Conservation (phyloP, 2,113 vertebrate species). For the Terrapene triunguis region DNA sequence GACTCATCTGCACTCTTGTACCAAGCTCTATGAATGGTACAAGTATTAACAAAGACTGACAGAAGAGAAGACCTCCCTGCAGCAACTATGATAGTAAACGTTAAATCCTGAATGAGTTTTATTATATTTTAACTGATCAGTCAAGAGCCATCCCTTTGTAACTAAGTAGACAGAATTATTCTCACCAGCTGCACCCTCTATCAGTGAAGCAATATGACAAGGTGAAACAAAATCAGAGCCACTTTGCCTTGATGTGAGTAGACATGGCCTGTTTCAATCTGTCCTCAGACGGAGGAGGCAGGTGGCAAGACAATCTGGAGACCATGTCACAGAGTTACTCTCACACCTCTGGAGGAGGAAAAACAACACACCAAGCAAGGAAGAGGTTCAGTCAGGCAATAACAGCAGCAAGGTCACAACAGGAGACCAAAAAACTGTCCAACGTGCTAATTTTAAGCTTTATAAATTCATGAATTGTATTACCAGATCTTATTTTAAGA, state of each 20-base stretch:
- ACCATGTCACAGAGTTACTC: background rate
- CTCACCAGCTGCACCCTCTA: conserved; percentile 4
- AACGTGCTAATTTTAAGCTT: background rate
- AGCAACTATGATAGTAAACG: background rate
- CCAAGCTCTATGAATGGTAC: background rate
- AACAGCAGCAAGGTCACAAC: background rate
- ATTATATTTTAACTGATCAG: background rate
- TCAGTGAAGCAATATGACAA: background rate
- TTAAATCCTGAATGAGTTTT: conserved; percentile 30
- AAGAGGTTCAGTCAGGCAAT: conserved; percentile 1
- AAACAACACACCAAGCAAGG: background rate
- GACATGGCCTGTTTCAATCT: background rate
- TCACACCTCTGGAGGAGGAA: background rate
- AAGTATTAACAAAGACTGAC: background rate
- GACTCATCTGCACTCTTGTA: background rate
- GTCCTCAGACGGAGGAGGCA: background rate
- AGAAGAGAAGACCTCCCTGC: background rate
- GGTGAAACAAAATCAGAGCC: conserved; percentile 33
- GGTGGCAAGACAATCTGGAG: background rate
- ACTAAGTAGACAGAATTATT: background rate
- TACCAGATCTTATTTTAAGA: background rate
- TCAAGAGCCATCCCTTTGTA: conserved; percentile 5
- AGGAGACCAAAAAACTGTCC: background rate
- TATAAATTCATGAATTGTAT: background rate
- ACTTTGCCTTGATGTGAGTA: conserved; percentile 3